Evolutionary conservation across 2,113 vertebrate genomes (phyloP).

Genomic region (Entomyzon cyanotis): DNA sequence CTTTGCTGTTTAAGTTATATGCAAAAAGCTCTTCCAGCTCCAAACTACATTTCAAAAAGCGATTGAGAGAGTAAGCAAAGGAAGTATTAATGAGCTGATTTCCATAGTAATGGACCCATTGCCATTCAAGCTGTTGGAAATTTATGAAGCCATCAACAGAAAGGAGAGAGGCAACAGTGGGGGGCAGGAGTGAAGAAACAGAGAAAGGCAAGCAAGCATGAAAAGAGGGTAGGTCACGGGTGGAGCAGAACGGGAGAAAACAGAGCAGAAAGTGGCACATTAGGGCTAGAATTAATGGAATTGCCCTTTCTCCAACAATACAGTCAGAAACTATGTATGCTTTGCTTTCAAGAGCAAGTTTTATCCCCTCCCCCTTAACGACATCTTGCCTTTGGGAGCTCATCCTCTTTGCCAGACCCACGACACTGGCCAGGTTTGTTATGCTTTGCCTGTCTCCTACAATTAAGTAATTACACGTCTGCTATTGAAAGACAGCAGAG

Average conservation of each 20-base stretch:
- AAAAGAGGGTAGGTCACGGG: not conserved
- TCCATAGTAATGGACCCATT: slow-evolving; percentile 37
- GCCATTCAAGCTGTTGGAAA: slow-evolving; percentile 44
- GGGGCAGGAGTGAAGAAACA: not conserved
- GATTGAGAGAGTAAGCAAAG: not conserved
- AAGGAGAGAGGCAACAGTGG: not conserved
- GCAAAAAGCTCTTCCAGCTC: not conserved
- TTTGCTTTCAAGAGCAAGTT: not conserved
- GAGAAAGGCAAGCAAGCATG: slow-evolving; percentile 26
- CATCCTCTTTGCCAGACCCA: slow-evolving; percentile 11
- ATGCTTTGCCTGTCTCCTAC: slow-evolving; percentile 50
- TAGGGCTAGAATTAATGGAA: not conserved
- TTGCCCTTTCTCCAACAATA: slow-evolving; percentile 11
- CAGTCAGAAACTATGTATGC: not conserved
- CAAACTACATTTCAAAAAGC: slow-evolving; percentile 6
- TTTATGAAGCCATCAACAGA: slow-evolving; percentile 58
- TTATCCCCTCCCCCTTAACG: not conserved
- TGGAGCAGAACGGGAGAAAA: not conserved
- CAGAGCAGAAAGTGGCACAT: not conserved
- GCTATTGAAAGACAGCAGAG: slow-evolving; percentile 12
- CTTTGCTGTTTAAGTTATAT: not conserved
- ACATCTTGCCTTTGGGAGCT: slow-evolving; percentile 28
- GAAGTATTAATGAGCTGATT: slow-evolving; percentile 49
- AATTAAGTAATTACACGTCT: slow-evolving; percentile 59
- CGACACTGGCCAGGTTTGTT: slow-evolving; percentile 6